phyloP scores from a whole-genome alignment of 2,888 invertebrate genomes.

The Callyntrura guangdongensis region DNA sequence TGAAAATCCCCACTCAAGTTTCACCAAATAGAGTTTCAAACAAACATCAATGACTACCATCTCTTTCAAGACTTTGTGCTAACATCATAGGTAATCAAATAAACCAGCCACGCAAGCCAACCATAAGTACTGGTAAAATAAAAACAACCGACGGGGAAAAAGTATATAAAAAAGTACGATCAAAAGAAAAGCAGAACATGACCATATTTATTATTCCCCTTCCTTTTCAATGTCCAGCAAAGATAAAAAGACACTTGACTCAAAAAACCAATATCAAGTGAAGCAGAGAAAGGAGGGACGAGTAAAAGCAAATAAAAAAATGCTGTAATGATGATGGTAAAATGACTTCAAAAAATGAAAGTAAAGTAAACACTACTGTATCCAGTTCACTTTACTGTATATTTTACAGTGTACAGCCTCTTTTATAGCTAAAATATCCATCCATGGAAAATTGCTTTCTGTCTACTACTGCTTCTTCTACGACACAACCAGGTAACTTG shows the following conservation, averaged over 20 bases:
- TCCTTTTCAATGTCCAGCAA: slow-evolving; percentile 57
- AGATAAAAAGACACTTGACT: slow-evolving; percentile 67
- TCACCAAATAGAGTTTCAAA: too few species aligned
- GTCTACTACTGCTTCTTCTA: too few species aligned
- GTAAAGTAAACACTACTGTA: slow-evolving; percentile 38
- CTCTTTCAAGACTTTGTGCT: too few species aligned
- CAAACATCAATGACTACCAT: too few species aligned
- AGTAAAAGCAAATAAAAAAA: background rate
- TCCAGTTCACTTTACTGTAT: slow-evolving; percentile 6
- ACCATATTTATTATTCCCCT: slow-evolving; percentile 41
- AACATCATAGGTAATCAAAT: too few species aligned
- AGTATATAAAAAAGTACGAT: too few species aligned
- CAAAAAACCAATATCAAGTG: slow-evolving; percentile 13
- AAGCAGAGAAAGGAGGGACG: background rate
- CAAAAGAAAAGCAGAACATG: background rate
- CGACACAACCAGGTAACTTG: too few species aligned
- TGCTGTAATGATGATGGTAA: background rate
- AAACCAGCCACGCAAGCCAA: slow-evolving; percentile 62
- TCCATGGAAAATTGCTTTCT: too few species aligned
- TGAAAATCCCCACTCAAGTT: too few species aligned
- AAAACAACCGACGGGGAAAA: slow-evolving; percentile 3
- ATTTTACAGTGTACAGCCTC: background rate
- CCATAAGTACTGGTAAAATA: slow-evolving; percentile 44
- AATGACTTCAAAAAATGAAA: background rate
- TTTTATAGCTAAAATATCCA: too few species aligned